Percentiles rank a stretch among this genome's conserved stretches.
phyloP scores from a whole-genome alignment of 2,888 invertebrate species.

The Kuschelorhynchus macadamiae region DNA sequence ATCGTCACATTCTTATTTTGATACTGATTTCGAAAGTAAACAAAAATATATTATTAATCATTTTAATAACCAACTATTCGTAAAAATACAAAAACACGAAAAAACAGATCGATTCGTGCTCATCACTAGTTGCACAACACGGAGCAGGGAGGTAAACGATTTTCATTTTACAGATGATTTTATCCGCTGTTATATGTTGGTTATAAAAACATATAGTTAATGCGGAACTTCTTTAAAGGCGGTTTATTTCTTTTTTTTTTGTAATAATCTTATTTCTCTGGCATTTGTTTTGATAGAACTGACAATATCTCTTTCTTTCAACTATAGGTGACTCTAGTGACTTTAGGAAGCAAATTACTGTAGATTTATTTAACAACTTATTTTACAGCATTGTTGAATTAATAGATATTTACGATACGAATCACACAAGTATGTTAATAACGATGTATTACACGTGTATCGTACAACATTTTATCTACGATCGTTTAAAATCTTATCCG shows the following conservation, averaged over 20 bases:
- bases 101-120: too few species aligned
- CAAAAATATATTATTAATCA: too few species aligned
- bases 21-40: too few species aligned
- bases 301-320: neutral
- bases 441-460: too few species aligned
- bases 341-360: neutral
- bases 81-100: too few species aligned
- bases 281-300: neutral
- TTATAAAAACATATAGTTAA: conserved; percentile 36
- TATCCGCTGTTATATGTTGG: conserved; percentile 47
- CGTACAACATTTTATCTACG: too few species aligned
- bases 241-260: neutral
- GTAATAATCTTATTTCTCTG: neutral
- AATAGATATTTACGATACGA: neutral
- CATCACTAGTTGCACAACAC: conserved; percentile 45
- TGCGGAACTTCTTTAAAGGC: conserved; percentile 21
- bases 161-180: conserved; percentile 60
- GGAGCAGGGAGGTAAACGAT: conserved; percentile 54
- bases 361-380: neutral
- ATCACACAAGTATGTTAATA: too few species aligned
- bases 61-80: too few species aligned
- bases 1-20: too few species aligned
- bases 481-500: too few species aligned
- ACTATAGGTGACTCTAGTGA: neutral
- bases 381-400: neutral